These are phyloP conservation scores for Luperina testacea DNA, from an alignment of 2,888 invertebrate genomes.

Conservation along the genomic window DNA sequence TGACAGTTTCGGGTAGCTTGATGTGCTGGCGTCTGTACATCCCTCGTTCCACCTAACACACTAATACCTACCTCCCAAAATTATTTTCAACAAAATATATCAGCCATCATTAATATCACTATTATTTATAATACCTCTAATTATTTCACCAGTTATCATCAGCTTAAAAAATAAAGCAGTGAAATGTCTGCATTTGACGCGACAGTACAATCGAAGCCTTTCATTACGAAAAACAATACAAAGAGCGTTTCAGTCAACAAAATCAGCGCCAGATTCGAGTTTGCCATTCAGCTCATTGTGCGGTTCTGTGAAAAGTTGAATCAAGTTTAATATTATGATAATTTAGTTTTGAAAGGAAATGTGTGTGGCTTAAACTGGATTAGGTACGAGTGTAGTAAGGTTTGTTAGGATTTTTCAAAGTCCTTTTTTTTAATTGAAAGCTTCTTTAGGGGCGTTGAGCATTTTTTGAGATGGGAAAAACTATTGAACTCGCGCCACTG, in stretches of 20 bases:
- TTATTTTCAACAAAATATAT: neutral
- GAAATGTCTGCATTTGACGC: constrained; percentile 26
- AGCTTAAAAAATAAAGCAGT: constrained; percentile 4
- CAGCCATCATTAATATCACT: neutral
- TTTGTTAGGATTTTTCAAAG: neutral
- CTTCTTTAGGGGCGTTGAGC: too few species aligned
- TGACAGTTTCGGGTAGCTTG: too few species aligned
- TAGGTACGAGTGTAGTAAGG: neutral
- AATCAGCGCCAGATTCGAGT: constrained; percentile 6
- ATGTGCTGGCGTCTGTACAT: too few species aligned
- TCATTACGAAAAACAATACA: constrained; percentile 25
- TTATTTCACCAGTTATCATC: neutral
- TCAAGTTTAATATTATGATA: neutral
- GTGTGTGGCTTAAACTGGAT: neutral
- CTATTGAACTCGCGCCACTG: too few species aligned
- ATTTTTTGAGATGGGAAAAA: too few species aligned
- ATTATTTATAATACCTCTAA: neutral
- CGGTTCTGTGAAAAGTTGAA: constrained; percentile 3
- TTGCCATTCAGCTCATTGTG: neutral
- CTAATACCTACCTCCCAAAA: neutral
- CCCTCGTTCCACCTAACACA: too few species aligned
- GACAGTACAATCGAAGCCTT: constrained; percentile 6
- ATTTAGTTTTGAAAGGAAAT: neutral
- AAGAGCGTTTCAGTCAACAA: neutral
- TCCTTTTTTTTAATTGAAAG: too few species aligned